A percentile compares a stretch with the other conserved stretches of the same genome.
These are phyloP conservation scores for Pipistrellus pipistrellus DNA, from an alignment of 2,797 vertebrate species.

Conservation along the genomic window DNA sequence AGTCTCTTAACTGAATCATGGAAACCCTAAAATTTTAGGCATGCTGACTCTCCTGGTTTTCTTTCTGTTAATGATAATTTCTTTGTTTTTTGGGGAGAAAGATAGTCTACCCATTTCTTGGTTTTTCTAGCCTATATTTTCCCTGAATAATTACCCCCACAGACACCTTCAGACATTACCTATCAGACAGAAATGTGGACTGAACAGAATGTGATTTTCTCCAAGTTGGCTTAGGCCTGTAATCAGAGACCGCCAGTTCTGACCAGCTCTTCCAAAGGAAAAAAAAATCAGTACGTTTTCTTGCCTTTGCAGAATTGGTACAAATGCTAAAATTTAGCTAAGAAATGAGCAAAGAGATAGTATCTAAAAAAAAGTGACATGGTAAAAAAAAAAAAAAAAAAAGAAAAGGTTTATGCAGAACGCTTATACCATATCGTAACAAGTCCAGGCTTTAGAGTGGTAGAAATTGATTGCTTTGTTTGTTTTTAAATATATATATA, in stretches of 20 bases:
- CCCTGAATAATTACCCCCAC: constrained; percentile 70
- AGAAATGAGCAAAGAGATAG: not conserved
- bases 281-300: not conserved
- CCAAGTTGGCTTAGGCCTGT: constrained; percentile 56
- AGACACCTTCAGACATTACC: constrained; percentile 63
- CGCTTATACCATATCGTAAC: not conserved
- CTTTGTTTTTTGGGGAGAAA: constrained; percentile 49
- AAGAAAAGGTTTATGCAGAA: not conserved
- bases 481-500: too few relatives aligned
- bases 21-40: constrained; percentile 65
- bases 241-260: constrained; percentile 65
- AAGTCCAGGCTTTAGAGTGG: not conserved
- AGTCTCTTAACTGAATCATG: constrained; percentile 21
- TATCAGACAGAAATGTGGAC: constrained; percentile 66
- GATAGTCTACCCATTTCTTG: constrained; percentile 48
- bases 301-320: not conserved
- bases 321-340: constrained; percentile 6
- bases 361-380: not conserved
- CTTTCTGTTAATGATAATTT: constrained; percentile 58
- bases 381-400: not conserved
- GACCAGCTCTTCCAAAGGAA: constrained; percentile 6
- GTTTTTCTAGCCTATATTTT: constrained; percentile 76
- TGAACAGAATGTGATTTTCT: constrained; percentile 66
- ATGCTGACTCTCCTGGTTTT: constrained; percentile 46
- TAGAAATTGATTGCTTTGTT: not conserved